Evolutionary conservation across 2,113 vertebrate species (phyloP).

Genomic region (Antennarius striatus): DNA sequence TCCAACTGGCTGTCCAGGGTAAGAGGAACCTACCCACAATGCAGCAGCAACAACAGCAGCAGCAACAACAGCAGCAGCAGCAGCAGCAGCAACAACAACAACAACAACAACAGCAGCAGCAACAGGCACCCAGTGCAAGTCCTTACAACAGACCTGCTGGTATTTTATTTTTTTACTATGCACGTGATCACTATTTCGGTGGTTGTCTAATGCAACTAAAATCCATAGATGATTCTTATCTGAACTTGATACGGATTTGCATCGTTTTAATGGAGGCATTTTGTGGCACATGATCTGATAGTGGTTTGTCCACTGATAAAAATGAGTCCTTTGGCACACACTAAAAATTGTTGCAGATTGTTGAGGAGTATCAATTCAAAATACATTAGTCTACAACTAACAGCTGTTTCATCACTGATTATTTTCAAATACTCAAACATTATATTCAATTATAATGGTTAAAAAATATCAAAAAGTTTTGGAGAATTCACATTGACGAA

Average conservation of each 20-base stretch:
- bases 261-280: background rate
- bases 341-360: background rate
- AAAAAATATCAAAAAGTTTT: background rate
- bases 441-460: no score
- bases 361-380: background rate
- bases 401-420: background rate
- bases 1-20: conserved; percentile 96
- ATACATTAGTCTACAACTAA: background rate
- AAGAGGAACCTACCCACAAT: conserved; percentile 94
- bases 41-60: conserved; percentile 82
- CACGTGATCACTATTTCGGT: background rate
- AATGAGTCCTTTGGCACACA: background rate
- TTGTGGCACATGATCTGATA: background rate
- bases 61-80: conserved; percentile 44
- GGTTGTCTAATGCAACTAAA: background rate
- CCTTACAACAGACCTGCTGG: conserved; percentile 88
- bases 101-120: conserved; percentile 77
- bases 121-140: conserved; percentile 70
- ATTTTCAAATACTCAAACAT: background rate
- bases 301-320: background rate
- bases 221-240: background rate
- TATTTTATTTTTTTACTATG: conserved; percentile 52
- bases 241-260: no score
- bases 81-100: conserved; percentile 79
- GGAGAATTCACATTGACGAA: rapidly evolving